These are phyloP conservation scores for Diarsia rubi DNA, from an alignment of 2,888 invertebrate genomes.

Conservation along the genomic window DNA sequence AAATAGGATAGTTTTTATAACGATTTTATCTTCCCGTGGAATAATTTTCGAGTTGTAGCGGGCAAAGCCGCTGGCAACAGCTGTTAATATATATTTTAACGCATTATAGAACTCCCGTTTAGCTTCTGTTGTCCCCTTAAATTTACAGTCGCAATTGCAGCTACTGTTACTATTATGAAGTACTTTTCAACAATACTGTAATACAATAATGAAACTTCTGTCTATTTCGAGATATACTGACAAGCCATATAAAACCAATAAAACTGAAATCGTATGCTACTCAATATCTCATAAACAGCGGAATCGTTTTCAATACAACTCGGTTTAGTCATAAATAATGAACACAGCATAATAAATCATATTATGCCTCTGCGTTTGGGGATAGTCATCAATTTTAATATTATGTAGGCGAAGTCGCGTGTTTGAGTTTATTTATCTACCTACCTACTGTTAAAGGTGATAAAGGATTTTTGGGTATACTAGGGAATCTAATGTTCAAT, in stretches of 20 bases:
- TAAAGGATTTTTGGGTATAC: background rate
- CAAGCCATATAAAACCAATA: slow-evolving; percentile 5
- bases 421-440: background rate
- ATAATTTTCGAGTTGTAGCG: no score
- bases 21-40: no score
- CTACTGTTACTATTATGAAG: no score
- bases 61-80: no score
- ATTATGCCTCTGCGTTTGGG: background rate
- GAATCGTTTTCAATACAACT: slow-evolving; percentile 33
- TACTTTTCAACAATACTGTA: no score
- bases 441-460: background rate
- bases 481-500: no score
- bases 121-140: no score
- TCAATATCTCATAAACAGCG: slow-evolving; percentile 29
- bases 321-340: slow-evolving; percentile 26
- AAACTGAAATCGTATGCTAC: slow-evolving; percentile 10
- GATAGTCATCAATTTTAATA: slow-evolving; percentile 31
- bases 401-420: background rate
- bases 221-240: background rate
- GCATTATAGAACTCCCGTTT: no score
- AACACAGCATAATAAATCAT: slow-evolving; percentile 25
- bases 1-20: no score
- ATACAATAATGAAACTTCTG: background rate
- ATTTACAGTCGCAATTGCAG: no score
- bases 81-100: no score